Base-by-base conservation (phyloP, 1,140 invertebrate species). In the Drosophila ananassae region DNA sequence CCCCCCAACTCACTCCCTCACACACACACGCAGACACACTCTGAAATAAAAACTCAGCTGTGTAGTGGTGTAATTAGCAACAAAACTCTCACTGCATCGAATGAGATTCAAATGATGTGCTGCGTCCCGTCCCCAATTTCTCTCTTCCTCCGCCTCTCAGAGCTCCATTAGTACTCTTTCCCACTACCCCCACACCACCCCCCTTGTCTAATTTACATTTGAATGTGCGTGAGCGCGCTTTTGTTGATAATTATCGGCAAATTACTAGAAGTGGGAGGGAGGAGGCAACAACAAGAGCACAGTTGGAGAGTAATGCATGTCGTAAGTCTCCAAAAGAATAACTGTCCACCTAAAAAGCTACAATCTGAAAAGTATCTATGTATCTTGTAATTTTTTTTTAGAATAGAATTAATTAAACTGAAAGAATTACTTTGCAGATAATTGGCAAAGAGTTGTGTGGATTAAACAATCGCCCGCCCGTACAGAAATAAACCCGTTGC, bases 181-280 rank as follows among this genome's bases (percentile, higher is more conserved):
- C 66, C 21, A 2, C 13, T 7, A 56, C 46, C 39, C 51, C 47
- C 39, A 53, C 47, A 30, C 58, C 30, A 46, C 25, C 37, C 52
- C 32, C 17, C 34, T 47, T 57, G 58, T 22, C 69, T 75, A 78
- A 85, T 85, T 85, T 87, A 76, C 82, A 79, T 87, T 82, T 75
- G 69, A 87, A 82, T 89, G 83, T 85, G 82, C 83, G 82, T 89
- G 78, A 87, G 79, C 73, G 57, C 55, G 44, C 72, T 59, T 76
- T 76, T 76, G 73, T 76, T 78, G 78, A 85, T 85, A 85, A 85
- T 85, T 87, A 75, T 76, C 78, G 89, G 83, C 71, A 89, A 89
- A 87, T 87, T 89, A 89, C 83, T 62, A 82, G 80, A 89, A 66
- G 83, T 78, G 89, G 78, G 79, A 78, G 17, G 17, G n/a, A 44